These are phyloP conservation scores for Discoglossus pictus DNA, from an alignment of 2,797 vertebrate genomes.

Conservation along the genomic window DNA sequence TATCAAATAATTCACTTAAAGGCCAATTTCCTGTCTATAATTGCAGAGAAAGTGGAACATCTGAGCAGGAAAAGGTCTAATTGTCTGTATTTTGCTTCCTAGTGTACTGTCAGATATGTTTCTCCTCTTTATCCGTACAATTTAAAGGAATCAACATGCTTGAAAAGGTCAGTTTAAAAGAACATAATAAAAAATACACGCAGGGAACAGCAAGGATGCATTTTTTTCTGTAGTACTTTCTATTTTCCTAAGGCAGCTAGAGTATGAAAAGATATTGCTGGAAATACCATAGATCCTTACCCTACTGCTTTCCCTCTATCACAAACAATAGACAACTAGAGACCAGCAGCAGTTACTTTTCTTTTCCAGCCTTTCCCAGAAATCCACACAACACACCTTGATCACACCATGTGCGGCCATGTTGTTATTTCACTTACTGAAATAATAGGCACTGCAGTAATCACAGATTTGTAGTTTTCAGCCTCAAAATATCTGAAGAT, in stretches of 20 bases:
- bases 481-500: too few species aligned
- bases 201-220: slow-evolving; percentile 9
- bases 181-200: slow-evolving; percentile 1
- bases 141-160: slow-evolving; percentile 5
- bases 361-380: neutral
- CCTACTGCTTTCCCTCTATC: neutral
- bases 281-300: slow-evolving; percentile 2
- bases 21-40: too few species aligned
- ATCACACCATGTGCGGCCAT: neutral
- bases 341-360: neutral
- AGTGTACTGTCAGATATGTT: neutral
- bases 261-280: slow-evolving; percentile 4
- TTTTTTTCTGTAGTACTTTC: neutral
- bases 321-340: neutral
- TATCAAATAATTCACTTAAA: too few species aligned
- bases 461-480: too few species aligned
- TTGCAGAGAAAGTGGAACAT: neutral
- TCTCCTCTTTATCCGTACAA: neutral
- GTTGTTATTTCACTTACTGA: neutral
- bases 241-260: neutral
- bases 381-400: neutral
- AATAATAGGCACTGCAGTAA: too few species aligned
- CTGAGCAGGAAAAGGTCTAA: neutral
- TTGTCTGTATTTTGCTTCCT: neutral
- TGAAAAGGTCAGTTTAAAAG: slow-evolving; percentile 14